Evolutionary conservation across 2,888 invertebrate genomes (phyloP).

Genomic region (Hydraecia micacea): DNA sequence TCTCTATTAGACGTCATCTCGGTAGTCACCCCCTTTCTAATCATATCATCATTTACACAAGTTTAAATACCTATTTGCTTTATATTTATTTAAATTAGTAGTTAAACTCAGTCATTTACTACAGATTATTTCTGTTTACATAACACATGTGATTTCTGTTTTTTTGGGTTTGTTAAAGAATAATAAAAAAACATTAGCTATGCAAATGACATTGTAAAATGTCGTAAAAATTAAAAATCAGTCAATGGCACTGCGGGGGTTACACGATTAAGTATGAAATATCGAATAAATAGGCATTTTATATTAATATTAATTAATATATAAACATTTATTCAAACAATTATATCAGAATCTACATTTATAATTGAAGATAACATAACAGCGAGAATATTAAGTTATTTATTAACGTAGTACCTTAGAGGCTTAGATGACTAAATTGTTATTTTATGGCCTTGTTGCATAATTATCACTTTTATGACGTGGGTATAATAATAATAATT

Average conservation of each 20-base stretch:
- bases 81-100: slow-evolving; percentile 38
- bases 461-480: neutral
- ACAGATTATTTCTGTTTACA: slow-evolving; percentile 33
- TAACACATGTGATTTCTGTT: no score
- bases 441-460: slow-evolving; percentile 28
- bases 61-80: slow-evolving; percentile 7
- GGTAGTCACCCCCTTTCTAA: no score
- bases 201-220: slow-evolving; percentile 53
- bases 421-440: slow-evolving; percentile 28
- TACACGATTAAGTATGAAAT: slow-evolving; percentile 26
- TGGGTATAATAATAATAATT: neutral
- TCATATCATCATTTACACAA: no score
- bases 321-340: slow-evolving; percentile 60
- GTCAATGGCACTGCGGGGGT: slow-evolving; percentile 55
- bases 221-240: slow-evolving; percentile 47
- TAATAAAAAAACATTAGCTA: slow-evolving; percentile 25
- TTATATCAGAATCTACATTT: slow-evolving; percentile 56
- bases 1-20: no score
- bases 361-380: slow-evolving; percentile 58
- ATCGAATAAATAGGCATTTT: slow-evolving; percentile 46
- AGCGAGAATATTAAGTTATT: slow-evolving; percentile 52
- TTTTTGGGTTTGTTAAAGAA: slow-evolving; percentile 4
- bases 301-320: slow-evolving; percentile 57
- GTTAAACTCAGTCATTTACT: slow-evolving; percentile 28
- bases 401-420: slow-evolving; percentile 48